phyloP scores from a whole-genome alignment of 2,113 vertebrate species.

The Chaetops frenatus region DNA sequence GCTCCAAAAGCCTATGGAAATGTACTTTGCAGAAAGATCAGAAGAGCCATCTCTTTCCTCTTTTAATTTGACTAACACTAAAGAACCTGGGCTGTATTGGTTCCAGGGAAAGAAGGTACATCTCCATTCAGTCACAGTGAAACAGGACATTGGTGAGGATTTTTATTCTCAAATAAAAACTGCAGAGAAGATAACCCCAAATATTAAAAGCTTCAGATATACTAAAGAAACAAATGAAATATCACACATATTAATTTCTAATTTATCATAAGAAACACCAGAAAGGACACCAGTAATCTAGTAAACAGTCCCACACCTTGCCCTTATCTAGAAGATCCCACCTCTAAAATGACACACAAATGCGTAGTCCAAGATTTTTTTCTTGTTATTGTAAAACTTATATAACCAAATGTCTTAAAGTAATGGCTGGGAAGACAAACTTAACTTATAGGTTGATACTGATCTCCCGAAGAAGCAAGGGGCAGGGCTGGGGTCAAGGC shows the following conservation, averaged over 20 bases:
- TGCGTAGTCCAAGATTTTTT: accelerated
- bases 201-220: not conserved
- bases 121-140: not conserved
- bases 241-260: not conserved
- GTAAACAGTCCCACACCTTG: not conserved
- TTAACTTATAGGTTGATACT: not conserved
- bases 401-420: not conserved
- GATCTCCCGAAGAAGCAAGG: not conserved
- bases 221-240: not conserved
- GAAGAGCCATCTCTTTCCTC: not conserved
- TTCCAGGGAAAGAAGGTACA: not conserved
- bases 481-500: accelerated
- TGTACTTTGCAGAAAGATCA: not conserved
- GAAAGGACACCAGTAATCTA: not conserved
- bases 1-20: not conserved
- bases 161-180: not conserved
- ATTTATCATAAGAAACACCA: not conserved
- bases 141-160: not conserved
- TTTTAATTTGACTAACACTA: not conserved
- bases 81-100: not conserved
- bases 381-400: not conserved
- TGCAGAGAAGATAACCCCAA: not conserved
- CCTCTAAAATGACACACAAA: not conserved
- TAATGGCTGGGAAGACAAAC: not conserved
- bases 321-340: not conserved